phyloP scores from a whole-genome alignment of 2,888 invertebrate species.

The Yponomeuta cagnagella region DNA sequence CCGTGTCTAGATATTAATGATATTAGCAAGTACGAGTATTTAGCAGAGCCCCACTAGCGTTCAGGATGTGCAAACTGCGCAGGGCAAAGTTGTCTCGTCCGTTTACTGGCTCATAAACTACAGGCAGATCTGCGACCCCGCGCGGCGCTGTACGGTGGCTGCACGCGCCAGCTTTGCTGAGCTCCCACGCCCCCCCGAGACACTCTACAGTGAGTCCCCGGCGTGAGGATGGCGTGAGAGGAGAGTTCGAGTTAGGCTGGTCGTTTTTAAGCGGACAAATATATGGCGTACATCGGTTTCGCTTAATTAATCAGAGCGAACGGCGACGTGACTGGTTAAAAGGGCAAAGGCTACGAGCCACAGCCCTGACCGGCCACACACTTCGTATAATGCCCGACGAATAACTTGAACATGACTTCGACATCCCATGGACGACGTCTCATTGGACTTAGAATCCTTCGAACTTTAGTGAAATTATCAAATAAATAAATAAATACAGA shows the following conservation, averaged over 20 bases:
- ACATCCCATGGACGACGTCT: no score
- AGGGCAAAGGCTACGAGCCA: background rate
- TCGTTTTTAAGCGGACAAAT: background rate
- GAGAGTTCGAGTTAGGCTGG: background rate
- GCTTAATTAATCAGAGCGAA: background rate
- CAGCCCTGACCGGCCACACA: no score
- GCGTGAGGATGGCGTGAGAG: background rate
- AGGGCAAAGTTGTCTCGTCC: constrained; percentile 2
- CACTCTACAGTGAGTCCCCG: background rate
- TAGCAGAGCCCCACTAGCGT: background rate
- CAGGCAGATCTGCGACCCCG: constrained; percentile 5
- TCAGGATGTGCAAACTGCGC: constrained; percentile 4
- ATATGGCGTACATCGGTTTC: background rate
- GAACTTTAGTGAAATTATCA: no score
- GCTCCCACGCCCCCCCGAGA: background rate
- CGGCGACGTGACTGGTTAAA: background rate
- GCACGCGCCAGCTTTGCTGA: background rate
- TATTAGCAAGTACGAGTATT: background rate
- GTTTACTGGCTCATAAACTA: constrained; percentile 8
- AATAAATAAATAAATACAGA: no score
- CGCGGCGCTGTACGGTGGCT: background rate
- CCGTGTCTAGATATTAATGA: background rate
- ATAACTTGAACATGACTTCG: no score
- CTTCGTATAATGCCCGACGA: no score
- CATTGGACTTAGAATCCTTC: no score